These are phyloP conservation scores for Eufriesea mexicana DNA, from an alignment of 1,140 invertebrate species.

Conservation along the genomic window DNA sequence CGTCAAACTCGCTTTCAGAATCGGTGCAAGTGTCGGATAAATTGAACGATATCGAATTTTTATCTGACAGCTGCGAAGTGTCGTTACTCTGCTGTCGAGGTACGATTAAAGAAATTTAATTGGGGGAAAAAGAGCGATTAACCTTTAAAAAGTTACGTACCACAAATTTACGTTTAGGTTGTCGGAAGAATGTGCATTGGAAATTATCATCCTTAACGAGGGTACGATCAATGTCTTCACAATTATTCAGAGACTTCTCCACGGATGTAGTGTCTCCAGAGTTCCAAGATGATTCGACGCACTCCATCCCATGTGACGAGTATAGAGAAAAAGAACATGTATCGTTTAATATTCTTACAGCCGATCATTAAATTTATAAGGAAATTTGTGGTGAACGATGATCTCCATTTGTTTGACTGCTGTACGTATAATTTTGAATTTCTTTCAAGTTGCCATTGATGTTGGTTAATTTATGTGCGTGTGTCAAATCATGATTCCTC, in stretches of 20 bases:
- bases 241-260: too few species aligned
- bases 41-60: background rate
- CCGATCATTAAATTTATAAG: background rate
- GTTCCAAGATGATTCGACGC: background rate
- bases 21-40: slow-evolving; percentile 52
- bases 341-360: slow-evolving; percentile 10
- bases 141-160: background rate
- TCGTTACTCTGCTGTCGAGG: background rate
- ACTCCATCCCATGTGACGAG: slow-evolving; percentile 43
- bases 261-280: background rate
- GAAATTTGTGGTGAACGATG: background rate
- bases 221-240: background rate
- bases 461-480: slow-evolving; percentile 18
- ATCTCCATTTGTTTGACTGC: slow-evolving; percentile 17
- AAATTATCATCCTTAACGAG: slow-evolving; percentile 5
- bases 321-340: slow-evolving; percentile 2
- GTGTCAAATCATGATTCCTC: background rate
- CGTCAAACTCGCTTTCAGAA: slow-evolving; percentile 57
- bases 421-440: slow-evolving; percentile 26
- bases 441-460: background rate
- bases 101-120: background rate
- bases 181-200: slow-evolving; percentile 46
- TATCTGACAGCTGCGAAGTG: background rate
- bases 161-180: background rate
- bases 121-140: background rate